Evolutionary conservation across 2,888 invertebrate genomes (phyloP).

Genomic region (Drosophila eohydei): DNA sequence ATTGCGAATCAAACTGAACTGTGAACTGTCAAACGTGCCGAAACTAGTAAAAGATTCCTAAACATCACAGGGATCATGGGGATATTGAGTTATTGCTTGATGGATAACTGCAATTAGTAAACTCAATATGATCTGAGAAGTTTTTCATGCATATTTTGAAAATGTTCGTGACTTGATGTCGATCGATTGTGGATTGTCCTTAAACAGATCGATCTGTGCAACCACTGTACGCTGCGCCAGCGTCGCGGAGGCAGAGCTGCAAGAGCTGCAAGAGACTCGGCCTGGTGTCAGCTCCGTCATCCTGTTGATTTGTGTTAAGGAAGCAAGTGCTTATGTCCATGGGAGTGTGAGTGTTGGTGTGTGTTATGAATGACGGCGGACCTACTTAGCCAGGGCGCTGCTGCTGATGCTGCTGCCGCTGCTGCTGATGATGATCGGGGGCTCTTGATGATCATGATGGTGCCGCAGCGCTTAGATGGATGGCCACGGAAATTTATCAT

Average conservation of each 20-base stretch:
- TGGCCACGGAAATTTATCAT: conserved; percentile 69
- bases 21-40: too few species aligned
- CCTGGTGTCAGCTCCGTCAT: conserved; percentile 73
- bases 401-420: conserved; percentile 34
- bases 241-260: conserved; percentile 15
- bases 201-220: background rate
- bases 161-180: background rate
- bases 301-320: conserved; percentile 76
- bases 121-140: background rate
- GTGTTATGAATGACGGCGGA: conserved; percentile 64
- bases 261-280: conserved; percentile 16
- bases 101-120: too few species aligned
- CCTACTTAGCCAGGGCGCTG: conserved; percentile 62
- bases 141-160: too few species aligned
- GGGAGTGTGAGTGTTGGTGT: conserved; percentile 29
- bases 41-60: too few species aligned
- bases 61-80: too few species aligned
- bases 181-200: background rate
- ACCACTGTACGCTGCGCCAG: conserved; percentile 15
- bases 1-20: too few species aligned
- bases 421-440: conserved; percentile 31
- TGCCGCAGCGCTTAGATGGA: conserved; percentile 62
- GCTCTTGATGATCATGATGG: conserved; percentile 30
- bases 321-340: conserved; percentile 73
- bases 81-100: too few species aligned